Percentiles rank a stretch among this genome's conserved stretches.
Conservation (phyloP, 2,113 vertebrate genomes). For the Elanoides forficatus region DNA sequence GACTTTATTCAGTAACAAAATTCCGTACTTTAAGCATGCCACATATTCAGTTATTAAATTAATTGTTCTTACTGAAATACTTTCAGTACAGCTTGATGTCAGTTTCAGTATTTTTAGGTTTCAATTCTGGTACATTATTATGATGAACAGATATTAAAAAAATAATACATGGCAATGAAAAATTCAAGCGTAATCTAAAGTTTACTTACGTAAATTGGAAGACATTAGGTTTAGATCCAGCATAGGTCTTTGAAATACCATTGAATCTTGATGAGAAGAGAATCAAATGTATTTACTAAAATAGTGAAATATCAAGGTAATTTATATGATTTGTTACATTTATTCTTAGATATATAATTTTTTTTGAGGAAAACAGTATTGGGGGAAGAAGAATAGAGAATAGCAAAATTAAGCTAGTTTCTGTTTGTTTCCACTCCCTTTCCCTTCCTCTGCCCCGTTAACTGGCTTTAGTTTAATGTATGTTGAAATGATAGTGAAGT, state of each 20-base stretch:
- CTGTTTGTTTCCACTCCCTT: background rate
- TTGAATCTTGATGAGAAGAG: background rate
- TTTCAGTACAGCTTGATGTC: conserved; percentile 18
- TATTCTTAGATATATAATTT: background rate
- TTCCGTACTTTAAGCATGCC: background rate
- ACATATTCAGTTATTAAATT: conserved; percentile 4
- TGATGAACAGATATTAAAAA: background rate
- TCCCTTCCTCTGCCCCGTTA: rapidly evolving
- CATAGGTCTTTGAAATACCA: background rate
- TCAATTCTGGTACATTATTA: background rate
- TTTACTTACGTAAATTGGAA: background rate
- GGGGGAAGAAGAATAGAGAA: background rate
- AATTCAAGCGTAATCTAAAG: background rate
- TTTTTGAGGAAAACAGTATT: background rate
- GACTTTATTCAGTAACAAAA: background rate
- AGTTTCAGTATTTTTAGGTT: background rate
- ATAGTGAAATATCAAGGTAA: background rate
- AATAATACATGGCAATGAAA: background rate
- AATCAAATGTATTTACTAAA: background rate
- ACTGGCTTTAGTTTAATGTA: background rate
- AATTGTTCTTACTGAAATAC: conserved; percentile 37
- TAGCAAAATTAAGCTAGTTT: background rate
- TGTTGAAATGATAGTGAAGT: background rate
- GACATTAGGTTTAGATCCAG: background rate
- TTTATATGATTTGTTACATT: background rate